A percentile compares a stretch with the other conserved stretches of the same genome.
Evolutionary conservation across 2,113 vertebrate species (phyloP).

Genomic region (Mirounga angustirostris): DNA sequence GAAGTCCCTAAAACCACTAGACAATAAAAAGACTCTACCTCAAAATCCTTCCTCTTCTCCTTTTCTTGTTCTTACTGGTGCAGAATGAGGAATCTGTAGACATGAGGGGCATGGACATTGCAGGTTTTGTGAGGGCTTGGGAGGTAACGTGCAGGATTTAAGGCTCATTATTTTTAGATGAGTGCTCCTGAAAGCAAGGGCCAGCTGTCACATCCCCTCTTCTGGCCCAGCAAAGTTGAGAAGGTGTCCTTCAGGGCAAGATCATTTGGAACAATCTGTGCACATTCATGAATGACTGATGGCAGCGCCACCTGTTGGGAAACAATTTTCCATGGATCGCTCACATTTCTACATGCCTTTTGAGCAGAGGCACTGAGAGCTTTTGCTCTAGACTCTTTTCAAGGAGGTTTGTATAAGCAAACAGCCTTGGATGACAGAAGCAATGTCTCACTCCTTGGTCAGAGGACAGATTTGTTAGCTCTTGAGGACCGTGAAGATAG

Average conservation of each 20-base stretch:
- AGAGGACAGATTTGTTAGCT: neutral
- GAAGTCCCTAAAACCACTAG: neutral
- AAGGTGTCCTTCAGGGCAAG: neutral
- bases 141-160: neutral
- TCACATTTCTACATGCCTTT: neutral
- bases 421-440: neutral
- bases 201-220: neutral
- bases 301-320: neutral
- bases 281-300: neutral
- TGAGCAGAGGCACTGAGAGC: neutral
- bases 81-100: neutral
- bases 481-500: neutral
- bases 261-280: neutral
- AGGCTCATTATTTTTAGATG: neutral
- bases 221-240: neutral
- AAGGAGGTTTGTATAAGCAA: neutral
- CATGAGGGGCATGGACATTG: neutral
- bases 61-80: neutral
- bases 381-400: conserved; percentile 36
- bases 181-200: neutral
- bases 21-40: neutral
- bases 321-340: neutral
- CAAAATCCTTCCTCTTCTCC: neutral
- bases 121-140: neutral
- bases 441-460: neutral